Conservation (phyloP, 2,797 vertebrate genomes). For the Oreochromis mossambicus region DNA sequence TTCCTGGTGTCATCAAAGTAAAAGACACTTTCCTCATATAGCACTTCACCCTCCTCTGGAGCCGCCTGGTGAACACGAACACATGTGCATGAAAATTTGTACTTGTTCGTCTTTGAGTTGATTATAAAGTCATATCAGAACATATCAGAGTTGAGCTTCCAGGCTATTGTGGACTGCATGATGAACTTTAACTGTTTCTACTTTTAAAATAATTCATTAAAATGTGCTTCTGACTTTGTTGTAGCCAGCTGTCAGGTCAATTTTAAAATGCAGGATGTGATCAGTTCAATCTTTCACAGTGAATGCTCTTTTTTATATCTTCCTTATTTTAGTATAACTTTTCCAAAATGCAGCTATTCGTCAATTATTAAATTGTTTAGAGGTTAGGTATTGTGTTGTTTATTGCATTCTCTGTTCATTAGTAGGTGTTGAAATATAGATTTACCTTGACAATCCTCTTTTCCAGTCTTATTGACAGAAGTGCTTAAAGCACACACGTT, state of each 20-base stretch:
- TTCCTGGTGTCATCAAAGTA: slow-evolving; percentile 84
- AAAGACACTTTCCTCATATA: slow-evolving; percentile 80
- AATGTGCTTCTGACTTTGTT: neutral
- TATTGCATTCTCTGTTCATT: neutral
- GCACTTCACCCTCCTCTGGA: slow-evolving; percentile 54
- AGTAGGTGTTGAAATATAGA: neutral
- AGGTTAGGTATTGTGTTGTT: neutral
- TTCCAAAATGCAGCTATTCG: neutral
- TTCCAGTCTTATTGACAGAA: neutral
- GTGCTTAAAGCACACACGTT: rapidly evolving
- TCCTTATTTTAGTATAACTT: neutral
- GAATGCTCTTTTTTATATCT: neutral
- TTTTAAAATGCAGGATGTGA: neutral
- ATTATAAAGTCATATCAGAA: neutral
- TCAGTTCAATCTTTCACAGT: neutral
- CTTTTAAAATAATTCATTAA: neutral
- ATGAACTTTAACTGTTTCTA: neutral
- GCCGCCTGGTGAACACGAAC: slow-evolving; percentile 58
- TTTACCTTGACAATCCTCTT: neutral
- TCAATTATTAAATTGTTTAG: neutral
- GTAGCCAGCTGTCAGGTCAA: neutral
- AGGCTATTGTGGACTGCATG: neutral
- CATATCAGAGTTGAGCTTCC: neutral
- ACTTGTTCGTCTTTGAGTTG: neutral
- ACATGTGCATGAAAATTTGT: neutral